Base-by-base conservation (phyloP, 2,888 invertebrate genomes). In the Boloria selene region DNA sequence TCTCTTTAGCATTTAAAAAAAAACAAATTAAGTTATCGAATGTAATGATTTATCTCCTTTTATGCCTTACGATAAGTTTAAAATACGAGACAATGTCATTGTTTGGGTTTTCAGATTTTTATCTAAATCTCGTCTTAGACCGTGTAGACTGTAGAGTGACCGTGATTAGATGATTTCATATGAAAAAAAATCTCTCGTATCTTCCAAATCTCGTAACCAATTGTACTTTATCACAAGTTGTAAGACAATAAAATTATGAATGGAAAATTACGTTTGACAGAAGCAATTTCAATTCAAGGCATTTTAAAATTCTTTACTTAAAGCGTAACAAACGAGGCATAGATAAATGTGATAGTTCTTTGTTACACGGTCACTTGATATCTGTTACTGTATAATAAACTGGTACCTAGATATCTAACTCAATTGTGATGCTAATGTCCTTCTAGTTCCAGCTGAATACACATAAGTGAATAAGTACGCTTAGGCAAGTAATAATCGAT, bases 381-480 rank as follows among this genome's bases (percentile, higher is more conserved):
- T 38, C 31, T 56, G n/a, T n/a, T n/a, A n/a, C n/a, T n/a, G 26
- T 56, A 16, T 45, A 70, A 69, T 74, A 73, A 65, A 73, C 73
- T 71, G 74, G 73, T 74, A n/a, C n/a, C n/a, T n/a, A 73, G 70
- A 61, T 74, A 59, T 64, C 61, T 64, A 61, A 22, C 61, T 42
- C 58, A 65, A 76, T 80, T 81, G 76, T 79, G 64, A 78, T 78
- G 79, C 70, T 68, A 69, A 61, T 55, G 22, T 55, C 44, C 51
- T 63, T 38, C 31, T 10, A 38, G 31, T 65, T 64, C 60, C 62
- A 50, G 17, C 56, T 61, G 16, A 60, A 72, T 71, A 70, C 64
- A 56, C 17, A 2, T 53, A 53, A 31, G n/a, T 13, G 16, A 38
- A 31, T 38, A 45, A 45, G 26, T 1, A 26, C 22, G 4, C 22